Base-by-base conservation (phyloP, 1,140 invertebrate species). In the Theocolax elegans region DNA sequence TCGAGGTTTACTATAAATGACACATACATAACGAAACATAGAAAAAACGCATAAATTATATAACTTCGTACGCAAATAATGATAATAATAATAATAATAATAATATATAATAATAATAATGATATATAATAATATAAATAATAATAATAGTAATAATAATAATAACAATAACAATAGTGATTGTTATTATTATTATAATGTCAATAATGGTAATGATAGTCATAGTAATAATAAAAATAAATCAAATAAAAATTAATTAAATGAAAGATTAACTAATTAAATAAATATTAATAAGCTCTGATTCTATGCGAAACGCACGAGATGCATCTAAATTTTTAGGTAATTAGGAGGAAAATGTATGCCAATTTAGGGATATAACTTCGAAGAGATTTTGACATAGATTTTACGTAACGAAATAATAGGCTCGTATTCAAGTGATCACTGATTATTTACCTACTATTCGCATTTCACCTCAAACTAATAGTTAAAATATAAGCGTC, bases 231-330 rank as follows among this genome's bases (percentile, higher is more conserved):
- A 23, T 29, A 51, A 51, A 51, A 44, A 44, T 44, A 44, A 44
- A 3, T 44, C 7, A 44, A 44, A 44, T 72, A 72, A 76, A 69
- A 64, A 73, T 67, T 62, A 62, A 48, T 23, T 27, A 48, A 62
- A 48, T 81, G 80, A 46, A 44, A 80, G 80, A 78, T 31, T 29
- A 68, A 53, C 38, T 69, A 69, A 69, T 60, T 19, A 49, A 78
- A 74, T 75, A 69, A 74, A 66, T 66, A 71, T 46, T 76, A 75
- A 72, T 77, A 77, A 79, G 76, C 75, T 77, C 75, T 76, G 73
- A 66, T 60, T 71, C 38, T 25, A 58, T 64, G 40, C 53, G 54
- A 46, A 6, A n/a, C 64, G 67, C 46, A 56, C 17, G 10, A 38
- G n/a, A n/a, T n/a, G n/a, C n/a, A n/a, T n/a, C n/a, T n/a, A n/a